These are phyloP conservation scores for Ctenochaetus hawaiiensis DNA, from an alignment of 2,797 vertebrate genomes.

Conservation along the genomic window DNA sequence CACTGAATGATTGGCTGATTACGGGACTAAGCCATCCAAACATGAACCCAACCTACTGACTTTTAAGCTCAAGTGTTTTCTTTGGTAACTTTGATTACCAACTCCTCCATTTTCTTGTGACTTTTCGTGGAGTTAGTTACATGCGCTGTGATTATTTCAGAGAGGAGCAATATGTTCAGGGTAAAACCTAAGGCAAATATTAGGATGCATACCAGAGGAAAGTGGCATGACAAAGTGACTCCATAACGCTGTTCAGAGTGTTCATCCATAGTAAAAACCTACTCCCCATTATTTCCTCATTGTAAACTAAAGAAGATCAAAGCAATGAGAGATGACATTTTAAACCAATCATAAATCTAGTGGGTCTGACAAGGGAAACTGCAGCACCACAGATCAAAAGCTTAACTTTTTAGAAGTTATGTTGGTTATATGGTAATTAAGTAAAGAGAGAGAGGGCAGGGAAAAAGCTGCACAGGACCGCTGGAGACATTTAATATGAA, in stretches of 20 bases:
- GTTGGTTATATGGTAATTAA: conserved; percentile 10
- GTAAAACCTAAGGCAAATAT: conserved; percentile 39
- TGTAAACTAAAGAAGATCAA: not conserved
- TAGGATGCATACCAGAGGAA: conserved; percentile 47
- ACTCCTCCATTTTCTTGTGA: not conserved
- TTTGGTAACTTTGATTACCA: not conserved
- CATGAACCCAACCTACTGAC: not conserved
- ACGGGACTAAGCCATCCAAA: not conserved
- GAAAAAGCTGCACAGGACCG: conserved; percentile 9
- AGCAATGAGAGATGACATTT: conserved; percentile 7
- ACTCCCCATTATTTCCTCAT: conserved; percentile 4
- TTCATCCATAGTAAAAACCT: not conserved
- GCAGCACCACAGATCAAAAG: conserved; percentile 2
- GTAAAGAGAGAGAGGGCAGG: conserved; percentile 15
- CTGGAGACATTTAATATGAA: conserved; percentile 37
- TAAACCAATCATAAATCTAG: conserved; percentile 6
- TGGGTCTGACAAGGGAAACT: conserved; percentile 17
- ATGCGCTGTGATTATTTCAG: conserved; percentile 12
- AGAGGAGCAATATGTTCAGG: not conserved
- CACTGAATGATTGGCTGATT: conserved; percentile 35
- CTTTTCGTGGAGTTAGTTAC: not conserved
- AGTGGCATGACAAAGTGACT: conserved; percentile 23
- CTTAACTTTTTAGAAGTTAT: conserved; percentile 24
- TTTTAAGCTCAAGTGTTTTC: not conserved
- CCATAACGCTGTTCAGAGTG: not conserved